phyloP scores from a whole-genome alignment of 2,888 invertebrate genomes.

The Chymomyza amoena region DNA sequence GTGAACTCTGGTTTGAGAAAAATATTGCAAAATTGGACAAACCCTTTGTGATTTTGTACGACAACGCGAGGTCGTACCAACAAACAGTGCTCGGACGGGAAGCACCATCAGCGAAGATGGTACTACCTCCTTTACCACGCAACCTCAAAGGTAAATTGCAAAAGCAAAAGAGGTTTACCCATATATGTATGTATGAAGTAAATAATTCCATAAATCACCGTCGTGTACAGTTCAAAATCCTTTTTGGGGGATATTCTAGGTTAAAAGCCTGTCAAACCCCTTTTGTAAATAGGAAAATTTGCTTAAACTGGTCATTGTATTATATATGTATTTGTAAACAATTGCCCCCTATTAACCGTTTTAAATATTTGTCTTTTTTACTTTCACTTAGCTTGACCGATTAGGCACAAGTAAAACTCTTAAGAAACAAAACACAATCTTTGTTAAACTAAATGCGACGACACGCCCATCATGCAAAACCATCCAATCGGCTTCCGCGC shows the following conservation, averaged over 20 bases:
- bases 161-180: not conserved
- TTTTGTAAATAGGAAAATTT: not conserved
- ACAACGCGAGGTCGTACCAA: conserved; percentile 75
- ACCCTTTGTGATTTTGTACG: conserved; percentile 75
- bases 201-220: not conserved
- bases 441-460: conserved; percentile 15
- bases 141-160: conserved; percentile 64
- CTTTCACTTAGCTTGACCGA: conserved; percentile 4
- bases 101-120: conserved; percentile 75
- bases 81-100: conserved; percentile 65
- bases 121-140: conserved; percentile 69
- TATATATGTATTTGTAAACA: not conserved
- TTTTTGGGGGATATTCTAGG: not conserved
- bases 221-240: not conserved
- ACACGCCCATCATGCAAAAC: conserved; percentile 16
- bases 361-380: conserved; percentile 1
- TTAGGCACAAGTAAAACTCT: not conserved
- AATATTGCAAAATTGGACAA: conserved; percentile 75
- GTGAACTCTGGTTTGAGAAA: conserved; percentile 41
- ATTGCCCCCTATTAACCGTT: not conserved
- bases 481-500: conserved; percentile 11
- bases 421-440: not conserved
- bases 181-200: not conserved
- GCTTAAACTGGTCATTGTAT: not conserved
- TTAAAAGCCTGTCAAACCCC: not conserved